Conservation (phyloP, 2,797 vertebrate genomes). For the Euthynnus affinis region DNA sequence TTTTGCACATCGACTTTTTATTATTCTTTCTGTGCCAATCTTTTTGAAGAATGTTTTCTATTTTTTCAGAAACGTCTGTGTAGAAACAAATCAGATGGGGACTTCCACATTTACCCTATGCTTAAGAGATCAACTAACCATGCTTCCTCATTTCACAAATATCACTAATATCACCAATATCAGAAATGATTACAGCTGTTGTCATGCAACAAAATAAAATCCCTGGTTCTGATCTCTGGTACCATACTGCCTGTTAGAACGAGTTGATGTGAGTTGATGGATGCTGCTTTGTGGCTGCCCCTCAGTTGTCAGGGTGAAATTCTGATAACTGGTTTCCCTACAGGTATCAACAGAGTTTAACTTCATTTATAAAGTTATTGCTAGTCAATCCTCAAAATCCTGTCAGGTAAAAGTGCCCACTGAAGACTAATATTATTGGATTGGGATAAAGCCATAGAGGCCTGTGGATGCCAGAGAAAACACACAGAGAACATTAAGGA, state of each 20-base stretch:
- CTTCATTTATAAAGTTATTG: slow-evolving; percentile 2
- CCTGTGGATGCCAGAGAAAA: slow-evolving; percentile 38
- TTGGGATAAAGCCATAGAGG: slow-evolving; percentile 25
- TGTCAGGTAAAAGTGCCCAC: not conserved
- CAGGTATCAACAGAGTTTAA: not conserved
- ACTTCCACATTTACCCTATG: not conserved
- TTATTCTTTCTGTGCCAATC: not conserved
- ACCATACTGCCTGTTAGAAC: not conserved
- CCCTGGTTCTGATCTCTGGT: not conserved
- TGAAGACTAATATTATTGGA: slow-evolving; percentile 9
- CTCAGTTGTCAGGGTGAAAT: not conserved
- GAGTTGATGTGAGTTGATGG: not conserved
- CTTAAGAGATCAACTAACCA: not conserved
- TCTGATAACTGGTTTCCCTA: not conserved
- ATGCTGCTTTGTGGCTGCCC: not conserved
- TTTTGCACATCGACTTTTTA: not conserved
- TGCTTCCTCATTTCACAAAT: not conserved
- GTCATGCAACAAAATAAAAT: not conserved
- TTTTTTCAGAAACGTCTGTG: not conserved
- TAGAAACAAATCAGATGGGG: not conserved
- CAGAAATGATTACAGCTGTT: not conserved
- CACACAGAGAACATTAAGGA: slow-evolving; percentile 34
- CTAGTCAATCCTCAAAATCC: not conserved
- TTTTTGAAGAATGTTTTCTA: not conserved
- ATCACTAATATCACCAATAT: not conserved